A percentile compares a stretch with the other conserved stretches of the same genome.
phyloP scores from a whole-genome alignment of 2,888 invertebrate species.

The Antitype chi region DNA sequence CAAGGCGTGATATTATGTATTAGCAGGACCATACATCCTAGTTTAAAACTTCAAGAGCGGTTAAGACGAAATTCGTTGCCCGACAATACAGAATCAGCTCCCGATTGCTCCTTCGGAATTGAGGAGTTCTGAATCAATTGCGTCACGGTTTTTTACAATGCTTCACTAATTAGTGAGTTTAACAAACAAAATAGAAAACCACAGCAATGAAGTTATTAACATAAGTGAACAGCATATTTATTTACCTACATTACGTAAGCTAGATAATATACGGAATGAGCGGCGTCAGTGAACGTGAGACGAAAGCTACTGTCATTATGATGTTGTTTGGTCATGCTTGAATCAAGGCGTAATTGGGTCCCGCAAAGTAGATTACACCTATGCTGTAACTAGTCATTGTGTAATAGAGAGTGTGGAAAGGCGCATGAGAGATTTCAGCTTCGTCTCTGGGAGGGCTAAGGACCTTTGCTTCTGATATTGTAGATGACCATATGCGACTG shows the following conservation, averaged over 20 bases:
- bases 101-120: not conserved
- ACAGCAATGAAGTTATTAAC: constrained; percentile 30
- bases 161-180: not conserved
- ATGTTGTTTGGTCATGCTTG: constrained; percentile 24
- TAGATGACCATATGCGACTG: not conserved
- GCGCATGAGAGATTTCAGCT: not conserved
- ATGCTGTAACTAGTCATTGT: constrained; percentile 20
- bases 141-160: not conserved
- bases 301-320: constrained; percentile 42
- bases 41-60: not conserved
- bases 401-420: constrained; percentile 3
- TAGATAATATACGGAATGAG: constrained; percentile 43
- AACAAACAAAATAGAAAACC: constrained; percentile 13
- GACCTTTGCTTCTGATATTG: not conserved
- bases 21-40: no score
- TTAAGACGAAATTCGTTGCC: not conserved
- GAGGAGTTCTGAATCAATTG: not conserved
- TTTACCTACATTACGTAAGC: constrained; percentile 50
- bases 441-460: not conserved
- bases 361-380: constrained; percentile 26
- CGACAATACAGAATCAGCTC: not conserved
- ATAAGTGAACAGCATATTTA: constrained; percentile 19
- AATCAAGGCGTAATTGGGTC: constrained; percentile 32
- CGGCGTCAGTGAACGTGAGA: constrained; percentile 37
- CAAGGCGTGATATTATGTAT: not conserved